phyloP scores from a whole-genome alignment of 2,113 vertebrate species.

The Orycteropus afer region DNA sequence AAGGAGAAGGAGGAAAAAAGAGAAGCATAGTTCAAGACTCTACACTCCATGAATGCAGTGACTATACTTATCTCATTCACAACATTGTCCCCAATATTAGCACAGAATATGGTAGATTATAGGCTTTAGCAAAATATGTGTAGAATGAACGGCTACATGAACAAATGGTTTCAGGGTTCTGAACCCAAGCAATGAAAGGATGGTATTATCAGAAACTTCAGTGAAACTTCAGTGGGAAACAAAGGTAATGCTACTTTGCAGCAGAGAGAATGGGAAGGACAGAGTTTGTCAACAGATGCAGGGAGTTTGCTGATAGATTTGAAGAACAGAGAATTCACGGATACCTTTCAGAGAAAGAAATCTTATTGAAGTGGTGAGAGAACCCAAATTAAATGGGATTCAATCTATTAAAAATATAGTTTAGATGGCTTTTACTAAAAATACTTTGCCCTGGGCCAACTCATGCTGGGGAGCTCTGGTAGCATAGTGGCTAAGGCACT shows the following conservation, averaged over 20 bases:
- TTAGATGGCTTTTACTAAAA: neutral
- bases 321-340: neutral
- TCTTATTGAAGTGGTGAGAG: neutral
- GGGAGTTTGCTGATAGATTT: neutral
- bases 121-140: neutral
- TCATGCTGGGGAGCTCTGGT: no score
- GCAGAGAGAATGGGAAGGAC: neutral
- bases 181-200: neutral
- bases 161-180: neutral
- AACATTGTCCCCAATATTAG: neutral
- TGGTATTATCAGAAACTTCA: neutral
- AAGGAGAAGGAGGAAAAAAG: neutral
- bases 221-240: neutral
- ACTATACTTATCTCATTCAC: neutral
- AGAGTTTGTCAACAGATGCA: neutral
- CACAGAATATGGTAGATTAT: neutral
- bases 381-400: neutral
- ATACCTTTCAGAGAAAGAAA: neutral
- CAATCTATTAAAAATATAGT: neutral
- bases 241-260: neutral
- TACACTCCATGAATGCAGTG: neutral
- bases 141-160: neutral
- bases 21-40: neutral
- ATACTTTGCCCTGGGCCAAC: no score
- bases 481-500: no score